A percentile compares a stretch with the other conserved stretches of the same genome.
These are phyloP conservation scores for Labeo rohita DNA, from an alignment of 2,113 vertebrate species.

Conservation along the genomic window DNA sequence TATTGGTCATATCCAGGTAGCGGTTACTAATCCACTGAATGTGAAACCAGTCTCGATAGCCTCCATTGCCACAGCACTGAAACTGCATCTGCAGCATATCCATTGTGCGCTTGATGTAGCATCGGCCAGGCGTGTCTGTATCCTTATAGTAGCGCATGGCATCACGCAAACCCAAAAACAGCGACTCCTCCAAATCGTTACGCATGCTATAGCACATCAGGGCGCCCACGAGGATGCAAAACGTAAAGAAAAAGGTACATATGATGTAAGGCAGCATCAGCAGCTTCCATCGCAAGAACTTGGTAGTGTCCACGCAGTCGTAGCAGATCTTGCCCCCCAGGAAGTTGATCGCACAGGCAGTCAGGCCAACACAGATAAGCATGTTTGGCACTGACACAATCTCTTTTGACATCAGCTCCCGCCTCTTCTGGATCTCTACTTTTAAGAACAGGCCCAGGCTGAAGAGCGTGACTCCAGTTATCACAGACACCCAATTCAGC, in stretches of 20 bases:
- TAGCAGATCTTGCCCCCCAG: constrained; percentile 88
- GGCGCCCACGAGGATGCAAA: constrained; percentile 82
- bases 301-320: constrained; percentile 83
- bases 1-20: constrained; percentile 85
- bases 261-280: constrained; percentile 86
- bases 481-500: constrained; percentile 88
- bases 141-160: constrained; percentile 87
- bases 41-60: constrained; percentile 87
- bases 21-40: constrained; percentile 87
- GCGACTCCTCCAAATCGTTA: constrained; percentile 81
- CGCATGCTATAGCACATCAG: constrained; percentile 84
- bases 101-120: constrained; percentile 84
- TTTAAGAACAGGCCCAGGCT: constrained; percentile 86
- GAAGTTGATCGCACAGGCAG: constrained; percentile 86
- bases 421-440: constrained; percentile 83
- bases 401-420: constrained; percentile 83
- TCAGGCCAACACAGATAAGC: constrained; percentile 83
- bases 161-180: constrained; percentile 79
- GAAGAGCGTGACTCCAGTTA: constrained; percentile 81
- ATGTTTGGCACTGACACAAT: constrained; percentile 81
- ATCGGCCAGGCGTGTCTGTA: constrained; percentile 85
- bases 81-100: constrained; percentile 87
- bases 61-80: constrained; percentile 86
- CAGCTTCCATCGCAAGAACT: constrained; percentile 86
- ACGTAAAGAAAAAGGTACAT: constrained; percentile 85